These are phyloP conservation scores for Hystrix brachyura DNA, from an alignment of 2,113 vertebrate genomes.

Conservation along the genomic window DNA sequence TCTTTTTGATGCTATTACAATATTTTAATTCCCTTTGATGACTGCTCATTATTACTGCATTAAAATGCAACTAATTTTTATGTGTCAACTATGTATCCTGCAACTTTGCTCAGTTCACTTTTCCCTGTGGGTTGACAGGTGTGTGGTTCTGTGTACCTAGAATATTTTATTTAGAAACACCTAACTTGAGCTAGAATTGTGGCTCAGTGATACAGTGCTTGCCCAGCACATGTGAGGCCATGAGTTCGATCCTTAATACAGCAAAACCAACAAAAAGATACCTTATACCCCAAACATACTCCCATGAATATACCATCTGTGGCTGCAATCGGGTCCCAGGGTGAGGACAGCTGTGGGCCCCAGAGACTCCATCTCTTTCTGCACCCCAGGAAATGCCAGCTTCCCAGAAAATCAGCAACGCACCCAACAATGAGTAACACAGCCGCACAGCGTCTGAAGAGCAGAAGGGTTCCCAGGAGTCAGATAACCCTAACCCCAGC, in stretches of 20 bases:
- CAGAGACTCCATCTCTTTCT: not conserved
- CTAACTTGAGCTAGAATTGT: not conserved
- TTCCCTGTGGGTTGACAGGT: not conserved
- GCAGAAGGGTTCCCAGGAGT: not conserved
- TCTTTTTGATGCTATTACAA: not conserved
- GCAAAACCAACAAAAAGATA: not conserved
- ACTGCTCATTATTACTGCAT: not conserved
- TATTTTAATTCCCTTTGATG: conserved; percentile 7
- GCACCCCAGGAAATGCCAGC: not conserved
- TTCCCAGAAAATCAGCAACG: not conserved
- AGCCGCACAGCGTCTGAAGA: not conserved
- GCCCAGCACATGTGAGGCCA: not conserved
- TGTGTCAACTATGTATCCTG: not conserved
- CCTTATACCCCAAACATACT: not conserved
- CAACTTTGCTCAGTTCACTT: not conserved
- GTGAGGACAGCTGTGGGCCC: not conserved
- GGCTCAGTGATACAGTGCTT: not conserved
- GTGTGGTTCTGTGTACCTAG: not conserved
- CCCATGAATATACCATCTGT: not conserved
- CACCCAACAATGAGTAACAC: not conserved
- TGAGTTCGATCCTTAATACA: not conserved
- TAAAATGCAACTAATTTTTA: not conserved
- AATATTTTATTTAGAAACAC: conserved; percentile 38
- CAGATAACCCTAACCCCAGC: not conserved
- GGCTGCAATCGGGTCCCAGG: not conserved